These are phyloP conservation scores for Rotaria macrura DNA, from an alignment of 2,888 invertebrate genomes.

Conservation along the genomic window DNA sequence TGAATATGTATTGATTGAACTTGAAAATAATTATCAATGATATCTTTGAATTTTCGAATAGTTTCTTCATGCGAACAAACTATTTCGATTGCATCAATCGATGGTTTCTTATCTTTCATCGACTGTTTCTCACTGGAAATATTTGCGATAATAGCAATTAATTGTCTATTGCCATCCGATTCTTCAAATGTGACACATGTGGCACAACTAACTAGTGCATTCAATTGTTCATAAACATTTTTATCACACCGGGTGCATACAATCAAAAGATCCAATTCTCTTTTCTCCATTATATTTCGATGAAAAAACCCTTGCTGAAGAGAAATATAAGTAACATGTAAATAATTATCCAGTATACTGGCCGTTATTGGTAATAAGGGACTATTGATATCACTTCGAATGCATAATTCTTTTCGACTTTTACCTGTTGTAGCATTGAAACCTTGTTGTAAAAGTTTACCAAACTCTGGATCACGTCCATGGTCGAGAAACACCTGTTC, in stretches of 20 bases:
- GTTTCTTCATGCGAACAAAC: constrained; percentile 16
- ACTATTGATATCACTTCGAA: constrained; percentile 11
- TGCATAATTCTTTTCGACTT: constrained; percentile 7
- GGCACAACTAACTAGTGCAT: not conserved
- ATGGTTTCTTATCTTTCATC: not conserved
- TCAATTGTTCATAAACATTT: constrained; percentile 3
- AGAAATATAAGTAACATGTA: constrained; percentile 14
- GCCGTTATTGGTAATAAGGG: not conserved
- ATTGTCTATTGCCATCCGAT: not conserved
- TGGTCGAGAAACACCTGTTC: constrained; percentile 20
- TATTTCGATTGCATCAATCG: not conserved
- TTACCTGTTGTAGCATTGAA: constrained; percentile 15
- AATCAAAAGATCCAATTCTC: not conserved
- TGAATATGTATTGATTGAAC: constrained; percentile 13
- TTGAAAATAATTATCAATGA: constrained; percentile 11
- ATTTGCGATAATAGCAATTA: not conserved
- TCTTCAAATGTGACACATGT: constrained; percentile 10
- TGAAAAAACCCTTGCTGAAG: not conserved
- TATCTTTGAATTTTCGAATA: not conserved
- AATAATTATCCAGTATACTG: not conserved
- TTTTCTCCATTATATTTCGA: not conserved
- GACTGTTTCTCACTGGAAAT: not conserved
- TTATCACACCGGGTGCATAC: not conserved
- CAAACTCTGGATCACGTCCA: not conserved
- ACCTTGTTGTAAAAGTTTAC: not conserved